A percentile compares a stretch with the other conserved stretches of the same genome.
Evolutionary conservation across 2,888 invertebrate species (phyloP).

Genomic region (Pheosia tremula): DNA sequence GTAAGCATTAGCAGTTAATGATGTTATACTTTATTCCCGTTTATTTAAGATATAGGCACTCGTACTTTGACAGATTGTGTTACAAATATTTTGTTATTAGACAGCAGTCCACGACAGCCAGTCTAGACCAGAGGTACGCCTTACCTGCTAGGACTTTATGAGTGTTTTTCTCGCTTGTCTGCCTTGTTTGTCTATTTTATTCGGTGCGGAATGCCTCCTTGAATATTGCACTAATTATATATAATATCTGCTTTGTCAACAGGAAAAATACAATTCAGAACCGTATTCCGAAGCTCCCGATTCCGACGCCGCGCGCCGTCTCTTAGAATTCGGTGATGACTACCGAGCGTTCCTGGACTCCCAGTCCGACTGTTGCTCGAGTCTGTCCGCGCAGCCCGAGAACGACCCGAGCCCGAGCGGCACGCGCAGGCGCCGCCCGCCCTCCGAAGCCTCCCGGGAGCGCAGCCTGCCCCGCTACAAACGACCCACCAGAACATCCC

Average conservation of each 20-base stretch:
- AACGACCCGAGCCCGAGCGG: conserved; percentile 68
- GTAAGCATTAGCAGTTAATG: conserved; percentile 62
- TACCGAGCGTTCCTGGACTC: conserved; percentile 95
- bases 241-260: conserved; percentile 39
- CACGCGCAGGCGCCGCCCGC: conserved; percentile 70
- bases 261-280: conserved; percentile 97
- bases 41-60: too few species aligned
- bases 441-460: conserved; percentile 67
- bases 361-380: conserved; percentile 94
- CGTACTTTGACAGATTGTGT: too few species aligned
- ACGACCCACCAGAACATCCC: conserved; percentile 67
- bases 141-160: too few species aligned
- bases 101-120: too few species aligned
- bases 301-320: conserved; percentile 91
- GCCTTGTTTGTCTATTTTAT: too few species aligned
- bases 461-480: conserved; percentile 69
- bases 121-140: too few species aligned
- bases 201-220: too few species aligned
- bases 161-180: too few species aligned
- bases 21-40: too few species aligned
- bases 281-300: conserved; percentile 94
- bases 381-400: conserved; percentile 87
- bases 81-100: too few species aligned
- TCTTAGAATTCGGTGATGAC: conserved; percentile 95
- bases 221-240: too few species aligned